Evolutionary conservation across 2,113 vertebrate genomes (phyloP).

Genomic region (Mesitornis unicolor): DNA sequence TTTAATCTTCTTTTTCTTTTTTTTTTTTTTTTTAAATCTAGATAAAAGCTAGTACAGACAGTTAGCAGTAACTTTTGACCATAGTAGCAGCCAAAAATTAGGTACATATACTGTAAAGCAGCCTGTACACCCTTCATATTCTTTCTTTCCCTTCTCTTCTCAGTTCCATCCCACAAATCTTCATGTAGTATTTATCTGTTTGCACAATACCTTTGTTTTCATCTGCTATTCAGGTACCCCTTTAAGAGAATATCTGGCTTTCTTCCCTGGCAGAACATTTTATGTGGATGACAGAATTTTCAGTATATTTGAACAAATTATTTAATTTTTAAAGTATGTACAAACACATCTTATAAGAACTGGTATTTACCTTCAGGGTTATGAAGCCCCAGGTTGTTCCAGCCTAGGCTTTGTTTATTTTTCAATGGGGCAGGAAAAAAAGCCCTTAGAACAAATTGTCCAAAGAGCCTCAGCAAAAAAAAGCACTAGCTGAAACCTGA

Average conservation of each 20-base stretch:
- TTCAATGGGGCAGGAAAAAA: background rate
- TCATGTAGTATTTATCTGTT: background rate
- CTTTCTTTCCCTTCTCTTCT: background rate
- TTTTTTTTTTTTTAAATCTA: too few relatives aligned
- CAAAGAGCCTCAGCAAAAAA: background rate
- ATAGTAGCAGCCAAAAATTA: background rate
- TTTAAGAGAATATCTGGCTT: background rate
- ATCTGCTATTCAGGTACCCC: background rate
- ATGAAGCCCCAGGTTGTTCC: background rate
- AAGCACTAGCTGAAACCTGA: background rate
- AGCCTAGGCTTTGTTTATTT: background rate
- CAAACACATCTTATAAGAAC: background rate
- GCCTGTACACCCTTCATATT: background rate
- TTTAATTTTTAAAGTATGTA: background rate
- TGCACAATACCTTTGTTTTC: background rate
- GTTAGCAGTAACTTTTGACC: background rate
- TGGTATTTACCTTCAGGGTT: background rate
- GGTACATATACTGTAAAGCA: background rate
- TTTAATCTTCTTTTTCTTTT: too few relatives aligned
- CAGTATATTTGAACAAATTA: fast-evolving
- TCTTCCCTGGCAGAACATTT: background rate
- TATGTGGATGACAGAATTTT: background rate
- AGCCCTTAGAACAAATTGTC: background rate
- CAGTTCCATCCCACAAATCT: background rate
- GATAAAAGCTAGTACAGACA: background rate